A percentile compares a stretch with the other conserved stretches of the same genome.
Conservation (phyloP, 2,888 invertebrate species). For the Troides aeacus region DNA sequence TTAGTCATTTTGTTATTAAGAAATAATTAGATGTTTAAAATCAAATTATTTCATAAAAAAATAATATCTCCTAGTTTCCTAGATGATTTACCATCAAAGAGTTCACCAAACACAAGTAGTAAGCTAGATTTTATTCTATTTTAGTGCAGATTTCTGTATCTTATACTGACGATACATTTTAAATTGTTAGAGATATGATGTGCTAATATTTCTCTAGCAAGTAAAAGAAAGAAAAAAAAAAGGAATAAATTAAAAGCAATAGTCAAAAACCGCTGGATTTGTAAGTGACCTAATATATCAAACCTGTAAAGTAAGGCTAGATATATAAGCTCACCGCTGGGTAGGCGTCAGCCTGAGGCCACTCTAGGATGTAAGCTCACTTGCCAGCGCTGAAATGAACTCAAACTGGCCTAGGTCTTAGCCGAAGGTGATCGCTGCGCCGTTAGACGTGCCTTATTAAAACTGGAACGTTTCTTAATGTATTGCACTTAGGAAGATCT, state of each 20-base stretch:
- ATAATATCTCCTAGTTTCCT: too few species aligned
- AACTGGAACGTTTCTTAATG: constrained; percentile 20
- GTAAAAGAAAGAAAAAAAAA: too few species aligned
- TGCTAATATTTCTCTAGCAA: too few species aligned
- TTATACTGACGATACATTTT: too few species aligned
- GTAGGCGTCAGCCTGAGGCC: constrained; percentile 65
- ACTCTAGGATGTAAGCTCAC: constrained; percentile 32
- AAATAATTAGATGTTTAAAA: too few species aligned
- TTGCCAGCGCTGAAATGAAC: constrained; percentile 38
- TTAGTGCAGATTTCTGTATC: too few species aligned
- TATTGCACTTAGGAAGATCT: not conserved
- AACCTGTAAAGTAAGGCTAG: constrained; percentile 54
- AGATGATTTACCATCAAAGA: too few species aligned
- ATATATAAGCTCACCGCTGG: constrained; percentile 65
- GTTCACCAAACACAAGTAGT: too few species aligned
- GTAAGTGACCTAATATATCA: constrained; percentile 38
- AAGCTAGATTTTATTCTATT: too few species aligned
- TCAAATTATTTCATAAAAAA: too few species aligned
- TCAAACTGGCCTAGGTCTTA: constrained; percentile 34
- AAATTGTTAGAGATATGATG: too few species aligned
- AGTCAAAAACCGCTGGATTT: constrained; percentile 21
- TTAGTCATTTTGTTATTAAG: too few species aligned
- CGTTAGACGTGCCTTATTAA: constrained; percentile 25
- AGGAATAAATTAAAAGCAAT: not conserved
- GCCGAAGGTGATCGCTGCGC: constrained; percentile 48